Percentiles rank a stretch among this genome's conserved stretches.
Conservation (phyloP, 2,113 vertebrate genomes). For the Nibea albiflora region DNA sequence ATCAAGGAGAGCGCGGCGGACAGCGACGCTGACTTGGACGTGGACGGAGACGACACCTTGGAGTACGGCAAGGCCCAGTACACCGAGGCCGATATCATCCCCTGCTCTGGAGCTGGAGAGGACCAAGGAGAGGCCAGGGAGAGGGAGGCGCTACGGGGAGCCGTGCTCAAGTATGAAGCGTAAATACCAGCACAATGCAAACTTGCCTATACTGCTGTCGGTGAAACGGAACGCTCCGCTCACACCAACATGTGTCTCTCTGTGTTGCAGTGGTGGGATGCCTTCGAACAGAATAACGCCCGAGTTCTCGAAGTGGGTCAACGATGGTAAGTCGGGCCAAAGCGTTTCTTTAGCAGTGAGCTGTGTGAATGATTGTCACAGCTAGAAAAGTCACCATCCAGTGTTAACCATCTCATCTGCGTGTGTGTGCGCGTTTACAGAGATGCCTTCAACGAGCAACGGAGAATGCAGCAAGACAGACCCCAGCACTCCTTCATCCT, state of each 20-base stretch:
- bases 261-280: slow-evolving; percentile 90
- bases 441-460: slow-evolving; percentile 99
- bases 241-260: slow-evolving; percentile 8
- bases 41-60: slow-evolving; percentile 98
- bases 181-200: not conserved
- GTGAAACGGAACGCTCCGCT: not conserved
- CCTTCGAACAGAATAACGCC: slow-evolving; percentile 98
- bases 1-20: slow-evolving; percentile 96
- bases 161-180: slow-evolving; percentile 94
- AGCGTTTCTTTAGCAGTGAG: not conserved
- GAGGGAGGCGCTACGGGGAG: slow-evolving; percentile 95
- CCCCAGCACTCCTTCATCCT: slow-evolving; percentile 80
- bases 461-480: slow-evolving; percentile 97
- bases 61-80: slow-evolving; percentile 99
- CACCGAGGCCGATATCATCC: slow-evolving; percentile 97
- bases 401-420: not conserved
- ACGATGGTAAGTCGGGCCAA: slow-evolving; percentile 84
- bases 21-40: slow-evolving; percentile 97
- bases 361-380: not conserved
- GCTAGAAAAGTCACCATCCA: not conserved
- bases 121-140: slow-evolving; percentile 98
- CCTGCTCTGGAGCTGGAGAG: slow-evolving; percentile 97
- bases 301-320: slow-evolving; percentile 99
- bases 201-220: too few relatives aligned
- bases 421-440: slow-evolving; percentile 71